A percentile compares a stretch with the other conserved stretches of the same genome.
Evolutionary conservation across 2,113 vertebrate genomes (phyloP).

Genomic region (Myiagra hebetior): DNA sequence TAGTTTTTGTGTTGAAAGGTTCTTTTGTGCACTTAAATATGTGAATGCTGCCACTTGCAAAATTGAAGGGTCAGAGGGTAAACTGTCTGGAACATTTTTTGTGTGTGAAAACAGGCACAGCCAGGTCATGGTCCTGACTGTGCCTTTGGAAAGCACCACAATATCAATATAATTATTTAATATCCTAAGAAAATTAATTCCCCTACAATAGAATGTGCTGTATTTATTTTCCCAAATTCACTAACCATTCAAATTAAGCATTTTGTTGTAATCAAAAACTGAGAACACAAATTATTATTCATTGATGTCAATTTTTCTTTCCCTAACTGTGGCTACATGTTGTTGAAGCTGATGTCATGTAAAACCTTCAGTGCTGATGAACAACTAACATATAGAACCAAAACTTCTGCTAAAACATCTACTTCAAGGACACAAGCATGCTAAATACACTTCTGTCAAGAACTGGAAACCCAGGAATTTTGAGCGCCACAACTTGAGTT

Average conservation of each 20-base stretch:
- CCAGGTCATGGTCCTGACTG: background rate
- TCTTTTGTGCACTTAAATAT: background rate
- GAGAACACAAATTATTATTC: background rate
- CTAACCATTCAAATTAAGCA: background rate
- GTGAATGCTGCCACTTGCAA: background rate
- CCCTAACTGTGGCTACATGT: background rate
- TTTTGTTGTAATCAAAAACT: background rate
- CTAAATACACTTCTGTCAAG: background rate
- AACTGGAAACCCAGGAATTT: background rate
- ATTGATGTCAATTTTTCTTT: background rate
- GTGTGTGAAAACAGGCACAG: background rate
- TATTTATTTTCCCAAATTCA: background rate
- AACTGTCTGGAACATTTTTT: background rate
- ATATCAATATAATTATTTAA: background rate
- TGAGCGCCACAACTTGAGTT: background rate
- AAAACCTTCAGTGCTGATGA: background rate
- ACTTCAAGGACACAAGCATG: background rate
- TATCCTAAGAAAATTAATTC: background rate
- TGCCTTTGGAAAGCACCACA: background rate
- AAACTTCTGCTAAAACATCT: background rate
- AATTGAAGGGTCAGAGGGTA: background rate
- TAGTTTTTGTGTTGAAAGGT: background rate
- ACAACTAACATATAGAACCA: background rate
- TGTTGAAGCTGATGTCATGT: background rate
- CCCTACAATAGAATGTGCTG: background rate